Percentiles rank a stretch among this genome's conserved stretches.
Evolutionary conservation across 2,888 invertebrate genomes (phyloP).

Genomic region (Serrognathus titanus): DNA sequence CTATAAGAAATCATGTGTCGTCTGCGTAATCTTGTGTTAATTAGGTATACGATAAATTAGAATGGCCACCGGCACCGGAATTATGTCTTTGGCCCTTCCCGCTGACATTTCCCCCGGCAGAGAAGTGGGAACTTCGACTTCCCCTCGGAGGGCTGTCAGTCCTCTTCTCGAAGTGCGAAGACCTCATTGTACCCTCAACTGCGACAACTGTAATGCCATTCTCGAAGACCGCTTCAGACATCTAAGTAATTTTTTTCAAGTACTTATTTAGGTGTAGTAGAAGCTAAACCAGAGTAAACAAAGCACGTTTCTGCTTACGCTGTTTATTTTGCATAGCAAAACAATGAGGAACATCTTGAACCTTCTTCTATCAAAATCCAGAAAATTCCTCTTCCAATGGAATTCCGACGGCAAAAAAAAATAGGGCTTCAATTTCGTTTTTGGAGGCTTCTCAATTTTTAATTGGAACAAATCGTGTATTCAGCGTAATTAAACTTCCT

Average conservation of each 20-base stretch:
- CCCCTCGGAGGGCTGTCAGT: conserved; percentile 65
- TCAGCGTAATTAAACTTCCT: no score
- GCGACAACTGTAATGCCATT: conserved; percentile 66
- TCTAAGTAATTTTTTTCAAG: conserved; percentile 45
- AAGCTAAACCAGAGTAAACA: no score
- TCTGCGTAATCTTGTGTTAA: conserved; percentile 8
- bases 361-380: no score
- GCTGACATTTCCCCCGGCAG: conserved; percentile 46
- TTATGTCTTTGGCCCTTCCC: conserved; percentile 59
- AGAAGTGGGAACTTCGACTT: conserved; percentile 53
- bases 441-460: no score
- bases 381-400: no score
- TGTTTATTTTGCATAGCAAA: no score
- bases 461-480: no score
- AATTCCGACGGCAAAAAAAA: no score
- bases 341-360: no score
- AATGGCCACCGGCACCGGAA: conserved; percentile 30
- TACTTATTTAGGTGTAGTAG: no score
- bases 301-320: no score
- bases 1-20: conserved; percentile 20
- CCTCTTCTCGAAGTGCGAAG: conserved; percentile 67
- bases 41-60: conserved; percentile 4
- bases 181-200: conserved; percentile 71
- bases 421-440: no score
- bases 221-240: conserved; percentile 68